Conservation (phyloP, 2,113 vertebrate species). For the Marmota flaviventris region DNA sequence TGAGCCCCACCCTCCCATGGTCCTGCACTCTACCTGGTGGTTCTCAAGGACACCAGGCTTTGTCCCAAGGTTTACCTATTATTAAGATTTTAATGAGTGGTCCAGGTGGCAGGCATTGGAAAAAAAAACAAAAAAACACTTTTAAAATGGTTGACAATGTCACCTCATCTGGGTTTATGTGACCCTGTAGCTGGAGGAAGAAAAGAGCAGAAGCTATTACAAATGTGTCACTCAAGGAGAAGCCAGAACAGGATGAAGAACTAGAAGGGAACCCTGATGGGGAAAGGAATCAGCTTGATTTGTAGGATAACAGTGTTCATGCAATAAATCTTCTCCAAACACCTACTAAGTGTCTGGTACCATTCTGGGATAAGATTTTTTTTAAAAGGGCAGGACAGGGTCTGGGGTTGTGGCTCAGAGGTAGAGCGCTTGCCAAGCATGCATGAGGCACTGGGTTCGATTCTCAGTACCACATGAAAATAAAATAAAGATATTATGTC, state of each 20-base stretch:
- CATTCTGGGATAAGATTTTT: not conserved
- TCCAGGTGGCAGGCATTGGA: not conserved
- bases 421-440: too few species aligned
- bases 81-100: not conserved
- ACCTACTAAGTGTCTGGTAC: not conserved
- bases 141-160: not conserved
- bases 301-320: not conserved
- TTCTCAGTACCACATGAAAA: too few species aligned
- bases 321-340: not conserved
- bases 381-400: too few species aligned
- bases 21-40: not conserved
- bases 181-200: not conserved
- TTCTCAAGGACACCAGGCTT: not conserved
- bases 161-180: not conserved
- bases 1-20: not conserved
- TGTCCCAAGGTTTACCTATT: not conserved
- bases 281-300: not conserved
- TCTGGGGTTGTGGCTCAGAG: too few species aligned
- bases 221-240: not conserved
- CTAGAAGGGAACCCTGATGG: not conserved
- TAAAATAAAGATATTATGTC: too few species aligned
- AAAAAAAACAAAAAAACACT: not conserved
- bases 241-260: not conserved
- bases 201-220: not conserved
- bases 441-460: too few species aligned